phyloP scores from a whole-genome alignment of 2,888 invertebrate genomes.

The Asteroscopus sphinx region DNA sequence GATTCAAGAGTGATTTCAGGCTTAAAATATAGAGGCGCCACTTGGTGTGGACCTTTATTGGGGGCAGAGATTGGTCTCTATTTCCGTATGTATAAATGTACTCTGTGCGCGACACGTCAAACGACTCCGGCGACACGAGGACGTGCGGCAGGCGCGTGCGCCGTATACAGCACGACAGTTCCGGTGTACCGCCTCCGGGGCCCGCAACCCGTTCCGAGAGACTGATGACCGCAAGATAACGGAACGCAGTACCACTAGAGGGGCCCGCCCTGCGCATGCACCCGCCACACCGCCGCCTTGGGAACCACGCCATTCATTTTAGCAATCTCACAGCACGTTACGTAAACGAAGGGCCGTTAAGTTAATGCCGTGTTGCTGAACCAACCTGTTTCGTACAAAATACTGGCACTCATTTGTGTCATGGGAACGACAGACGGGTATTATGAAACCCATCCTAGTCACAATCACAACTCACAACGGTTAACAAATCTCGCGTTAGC shows the following conservation, averaged over 20 bases:
- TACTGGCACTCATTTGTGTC: conserved; percentile 65
- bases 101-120: conserved; percentile 58
- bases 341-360: conserved; percentile 69
- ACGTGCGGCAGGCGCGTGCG: conserved; percentile 68
- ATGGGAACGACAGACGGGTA: conserved; percentile 50
- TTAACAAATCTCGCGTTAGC: conserved; percentile 22
- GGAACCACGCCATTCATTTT: conserved; percentile 71
- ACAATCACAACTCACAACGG: too few species aligned
- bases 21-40: too few species aligned
- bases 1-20: too few species aligned
- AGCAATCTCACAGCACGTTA: conserved; percentile 65
- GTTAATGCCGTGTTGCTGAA: conserved; percentile 63
- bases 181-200: conserved; percentile 81
- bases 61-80: too few species aligned
- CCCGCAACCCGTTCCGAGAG: conserved; percentile 78
- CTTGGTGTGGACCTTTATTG: too few species aligned
- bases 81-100: too few species aligned
- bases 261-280: conserved; percentile 67
- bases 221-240: conserved; percentile 88
- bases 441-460: conserved; percentile 47
- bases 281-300: conserved; percentile 62
- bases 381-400: conserved; percentile 67
- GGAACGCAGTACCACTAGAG: conserved; percentile 77
- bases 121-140: conserved; percentile 52
- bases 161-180: conserved; percentile 80